A percentile compares a stretch with the other conserved stretches of the same genome.
Conservation (phyloP, 1,140 invertebrate species). For the Drosophila subobscura region DNA sequence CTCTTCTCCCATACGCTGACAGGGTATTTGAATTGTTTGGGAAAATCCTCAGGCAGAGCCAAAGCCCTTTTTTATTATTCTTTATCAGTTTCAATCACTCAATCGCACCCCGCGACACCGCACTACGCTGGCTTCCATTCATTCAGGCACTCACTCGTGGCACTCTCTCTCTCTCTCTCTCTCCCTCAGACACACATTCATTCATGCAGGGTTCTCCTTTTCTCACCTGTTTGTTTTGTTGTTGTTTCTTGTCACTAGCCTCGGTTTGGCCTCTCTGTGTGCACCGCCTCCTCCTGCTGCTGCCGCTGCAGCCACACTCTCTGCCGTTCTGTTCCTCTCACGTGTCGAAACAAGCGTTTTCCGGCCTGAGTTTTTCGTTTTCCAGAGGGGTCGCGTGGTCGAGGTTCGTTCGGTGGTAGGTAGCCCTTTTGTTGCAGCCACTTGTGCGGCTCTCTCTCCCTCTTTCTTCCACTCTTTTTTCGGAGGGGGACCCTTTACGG, state of each 20-base stretch:
- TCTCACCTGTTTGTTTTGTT: conserved; percentile 70
- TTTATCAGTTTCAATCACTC: conserved; percentile 62
- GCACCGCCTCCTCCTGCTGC: background rate
- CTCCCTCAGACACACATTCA: conserved; percentile 45
- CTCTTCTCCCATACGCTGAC: too few species aligned
- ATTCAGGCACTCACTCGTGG: conserved; percentile 4
- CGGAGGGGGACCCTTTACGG: conserved; percentile 54
- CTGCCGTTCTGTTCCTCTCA: conserved; percentile 22
- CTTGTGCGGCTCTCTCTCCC: conserved; percentile 58
- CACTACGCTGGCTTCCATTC: conserved; percentile 17
- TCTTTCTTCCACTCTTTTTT: conserved; percentile 5
- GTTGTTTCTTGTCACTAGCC: conserved; percentile 48
- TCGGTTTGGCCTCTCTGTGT: conserved; percentile 2
- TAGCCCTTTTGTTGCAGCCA: conserved; percentile 59
- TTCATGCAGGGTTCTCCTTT: conserved; percentile 59
- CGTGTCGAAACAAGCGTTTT: conserved; percentile 75
- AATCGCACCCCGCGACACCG: conserved; percentile 18
- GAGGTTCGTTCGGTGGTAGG: conserved; percentile 20
- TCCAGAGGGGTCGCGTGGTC: conserved; percentile 50
- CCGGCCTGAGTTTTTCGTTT: conserved; percentile 55
- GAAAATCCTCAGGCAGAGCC: conserved; percentile 49
- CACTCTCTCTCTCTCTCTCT: conserved; percentile 22
- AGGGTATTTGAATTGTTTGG: conserved; percentile 29
- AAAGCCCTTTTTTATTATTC: conserved; percentile 45
- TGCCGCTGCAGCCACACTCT: conserved; percentile 22